Evolutionary conservation across 2,797 vertebrate species (phyloP), one percentile per base, ranked within the genome.

Genomic region (Eutrigla gurnardus): DNA sequence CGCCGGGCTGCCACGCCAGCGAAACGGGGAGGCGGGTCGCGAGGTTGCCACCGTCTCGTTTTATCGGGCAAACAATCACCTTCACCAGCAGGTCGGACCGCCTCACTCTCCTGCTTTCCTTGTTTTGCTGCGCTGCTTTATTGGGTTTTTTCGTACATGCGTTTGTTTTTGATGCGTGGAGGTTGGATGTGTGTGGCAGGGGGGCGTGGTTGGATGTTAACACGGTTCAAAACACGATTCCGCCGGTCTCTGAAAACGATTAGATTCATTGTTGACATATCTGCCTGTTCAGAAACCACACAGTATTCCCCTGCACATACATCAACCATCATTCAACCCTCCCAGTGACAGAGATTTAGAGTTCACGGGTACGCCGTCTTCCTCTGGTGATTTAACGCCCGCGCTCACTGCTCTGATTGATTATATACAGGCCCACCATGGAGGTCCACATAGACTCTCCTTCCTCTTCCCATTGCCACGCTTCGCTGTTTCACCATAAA

Each of bases 311-410:
- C 33, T 32, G 68, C 77, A 70, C 58, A 78, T 85, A 59, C 57
- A 83, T 87, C 77, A 80, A 17, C 58, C 78, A 40, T 80, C 80
- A 76, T 65, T 83, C 80, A 65, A 17, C 72, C 65, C n/a, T 39
- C 70, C 65, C 43, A 0, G 50, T 75, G 69, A 81, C 83, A 77
- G 69, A 82, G 86, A 86, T 81, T 82, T 84, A 78, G 73, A 80
- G 82, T 80, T 81, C 73, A 70, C 10, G 36, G 70, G 65, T 25
- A 25, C 52, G 45, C 46, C 49, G n/a, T 65, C 78, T 63, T 81
- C 85, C 80, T 67, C 73, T 40, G 36, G 72, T 91, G 65, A 89
- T 86, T 91, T 87, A 87, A 74, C 63, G 73, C 70, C 40, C 2
- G 1, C 43, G 64, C 73, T 66, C 73, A 36, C 47, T 52, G 57